Conservation (phyloP, 2,797 vertebrate genomes). For the Ctenopoma multispine region DNA sequence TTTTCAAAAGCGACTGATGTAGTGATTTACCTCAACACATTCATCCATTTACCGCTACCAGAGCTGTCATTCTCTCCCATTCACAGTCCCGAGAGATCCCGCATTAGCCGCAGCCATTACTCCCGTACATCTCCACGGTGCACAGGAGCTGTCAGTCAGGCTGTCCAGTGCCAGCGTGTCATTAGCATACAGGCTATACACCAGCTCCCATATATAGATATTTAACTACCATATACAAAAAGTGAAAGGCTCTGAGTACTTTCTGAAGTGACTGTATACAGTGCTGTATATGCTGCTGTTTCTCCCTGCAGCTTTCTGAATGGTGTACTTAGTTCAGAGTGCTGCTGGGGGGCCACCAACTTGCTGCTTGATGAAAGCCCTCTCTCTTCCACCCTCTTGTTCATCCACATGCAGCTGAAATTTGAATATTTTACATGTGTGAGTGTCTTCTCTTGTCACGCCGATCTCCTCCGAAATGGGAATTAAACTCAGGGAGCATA, state of each 20-base stretch:
- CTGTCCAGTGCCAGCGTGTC: constrained; percentile 16
- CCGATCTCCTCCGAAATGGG: constrained; percentile 34
- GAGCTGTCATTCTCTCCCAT: constrained; percentile 48
- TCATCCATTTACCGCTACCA: constrained; percentile 35
- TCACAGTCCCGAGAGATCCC: constrained; percentile 36
- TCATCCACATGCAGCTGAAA: constrained; percentile 5
- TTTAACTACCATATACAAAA: too few relatives aligned
- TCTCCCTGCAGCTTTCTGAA: neutral
- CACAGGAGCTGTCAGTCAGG: constrained; percentile 40
- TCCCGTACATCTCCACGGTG: constrained; percentile 5
- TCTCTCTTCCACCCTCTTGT: neutral
- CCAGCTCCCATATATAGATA: neutral
- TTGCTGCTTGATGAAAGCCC: constrained; percentile 4
- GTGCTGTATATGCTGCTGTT: neutral
- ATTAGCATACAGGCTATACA: constrained; percentile 33
- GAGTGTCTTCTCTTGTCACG: constrained; percentile 47
- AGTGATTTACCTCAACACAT: constrained; percentile 44
- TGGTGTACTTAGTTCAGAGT: neutral
- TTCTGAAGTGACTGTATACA: neutral
- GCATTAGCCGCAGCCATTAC: constrained; percentile 54
- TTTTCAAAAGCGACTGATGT: constrained; percentile 36
- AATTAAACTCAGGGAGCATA: constrained; percentile 71
- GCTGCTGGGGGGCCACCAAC: neutral
- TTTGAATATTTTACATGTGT: constrained; percentile 46
- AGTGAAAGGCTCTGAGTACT: neutral